phyloP scores from a whole-genome alignment of 2,888 invertebrate species.

The Sinelater perroti region DNA sequence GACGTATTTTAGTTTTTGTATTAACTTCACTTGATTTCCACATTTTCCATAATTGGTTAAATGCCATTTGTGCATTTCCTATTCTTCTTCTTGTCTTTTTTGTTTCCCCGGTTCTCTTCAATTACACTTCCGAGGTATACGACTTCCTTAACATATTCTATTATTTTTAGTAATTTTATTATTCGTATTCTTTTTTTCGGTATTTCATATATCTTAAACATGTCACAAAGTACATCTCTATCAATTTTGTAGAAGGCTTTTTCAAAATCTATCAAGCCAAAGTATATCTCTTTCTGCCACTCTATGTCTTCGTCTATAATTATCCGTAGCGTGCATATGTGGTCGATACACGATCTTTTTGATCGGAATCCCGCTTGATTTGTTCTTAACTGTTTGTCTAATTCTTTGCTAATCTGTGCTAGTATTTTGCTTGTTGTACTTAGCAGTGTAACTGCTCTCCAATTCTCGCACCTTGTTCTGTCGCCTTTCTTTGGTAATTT shows the following conservation, averaged over 20 bases:
- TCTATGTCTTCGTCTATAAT: background rate
- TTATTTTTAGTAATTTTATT: background rate
- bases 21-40: background rate
- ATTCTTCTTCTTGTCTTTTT: background rate
- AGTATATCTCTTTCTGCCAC: constrained; percentile 1
- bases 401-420: too few relatives aligned
- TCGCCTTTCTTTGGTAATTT: too few relatives aligned
- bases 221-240: background rate
- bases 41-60: background rate
- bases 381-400: too few relatives aligned
- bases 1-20: background rate
- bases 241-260: constrained; percentile 1
- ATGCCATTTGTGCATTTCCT: background rate
- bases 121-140: background rate
- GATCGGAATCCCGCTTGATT: too few relatives aligned
- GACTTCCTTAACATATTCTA: too few relatives aligned
- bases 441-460: too few relatives aligned
- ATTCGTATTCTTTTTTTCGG: background rate
- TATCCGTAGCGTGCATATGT: background rate
- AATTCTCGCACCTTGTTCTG: too few relatives aligned
- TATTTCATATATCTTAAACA: background rate
- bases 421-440: too few relatives aligned
- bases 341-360: background rate
- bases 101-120: background rate
- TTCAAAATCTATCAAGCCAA: background rate